Evolutionary conservation across 2,888 invertebrate species (phyloP), one percentile per base, ranked within the genome.

Genomic region (Balanococcus diminutus): DNA sequence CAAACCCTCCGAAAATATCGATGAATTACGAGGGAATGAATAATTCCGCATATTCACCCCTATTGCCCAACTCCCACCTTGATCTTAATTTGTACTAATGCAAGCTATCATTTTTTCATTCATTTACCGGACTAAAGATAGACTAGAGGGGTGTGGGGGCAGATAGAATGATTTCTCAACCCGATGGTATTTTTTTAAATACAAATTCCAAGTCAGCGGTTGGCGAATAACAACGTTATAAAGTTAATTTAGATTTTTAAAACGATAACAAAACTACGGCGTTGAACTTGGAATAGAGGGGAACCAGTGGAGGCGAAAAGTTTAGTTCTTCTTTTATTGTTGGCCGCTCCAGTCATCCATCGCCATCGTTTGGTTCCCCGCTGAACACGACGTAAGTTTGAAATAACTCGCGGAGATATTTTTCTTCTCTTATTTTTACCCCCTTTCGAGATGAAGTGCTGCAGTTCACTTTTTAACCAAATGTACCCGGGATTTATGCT

Each of bases 231-330:
- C 19, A 51, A 51, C 51, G 51, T 51, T 51, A 51, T 67, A 67
- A 67, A 67, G 28, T 67, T 67, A 67, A 67, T 67, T 67, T 67
- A 67, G 61, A 67, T 67, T 67, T 67, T 67, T 67, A 67, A 51
- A 51, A 67, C 61, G 61, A 67, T 67, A 67, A 67, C 61, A 28
- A 67, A 67, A 51, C 51, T 51, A 51, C n/a, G 19, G 19, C n/a
- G 51, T 51, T 51, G 8, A 9, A 51, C 51, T 19, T 19, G 3
- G 51, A 6, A 36, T 36, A 8, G 36, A 8, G 51, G 19, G 51
- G 19, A 19, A 19, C 19, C 19, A 51, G 61, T 28, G 28, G 28
- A 67, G 11, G 61, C 28, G 61, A 67, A 28, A 22, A 67, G 22
- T 28, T 28, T 28, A 28, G 28, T 28, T 22, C 28, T 67, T 67